These are phyloP conservation scores for Nibea coibor DNA, from an alignment of 2,113 vertebrate genomes.

Conservation along the genomic window DNA sequence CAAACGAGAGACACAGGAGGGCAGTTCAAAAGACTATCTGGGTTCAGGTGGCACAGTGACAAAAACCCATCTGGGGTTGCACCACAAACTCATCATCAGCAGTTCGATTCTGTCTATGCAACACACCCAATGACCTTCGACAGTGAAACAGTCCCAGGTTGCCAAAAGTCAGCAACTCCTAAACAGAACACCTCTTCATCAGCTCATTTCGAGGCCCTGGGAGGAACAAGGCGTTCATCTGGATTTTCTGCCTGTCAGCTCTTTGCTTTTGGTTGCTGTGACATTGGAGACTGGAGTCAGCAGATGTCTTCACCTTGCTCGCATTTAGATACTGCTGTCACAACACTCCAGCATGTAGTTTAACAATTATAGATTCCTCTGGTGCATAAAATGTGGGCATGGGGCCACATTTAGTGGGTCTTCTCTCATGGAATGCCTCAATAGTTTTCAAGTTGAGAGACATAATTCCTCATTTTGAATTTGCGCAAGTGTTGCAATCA, in stretches of 20 bases:
- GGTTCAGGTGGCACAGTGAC: conserved; percentile 41
- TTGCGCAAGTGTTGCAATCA: conserved; percentile 9
- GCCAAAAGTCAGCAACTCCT: conserved; percentile 76
- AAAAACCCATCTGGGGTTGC: conserved; percentile 37
- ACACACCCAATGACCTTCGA: conserved; percentile 70
- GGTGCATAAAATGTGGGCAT: neutral
- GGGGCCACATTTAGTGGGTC: neutral
- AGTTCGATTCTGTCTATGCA: conserved; percentile 67
- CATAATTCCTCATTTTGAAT: conserved; percentile 5
- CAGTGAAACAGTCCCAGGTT: conserved; percentile 52
- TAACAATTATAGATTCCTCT: conserved; percentile 51
- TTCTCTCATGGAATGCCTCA: neutral
- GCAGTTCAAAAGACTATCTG: conserved; percentile 15
- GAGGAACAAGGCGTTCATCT: conserved; percentile 65
- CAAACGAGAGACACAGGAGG: conserved; percentile 28
- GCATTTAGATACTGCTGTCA: conserved; percentile 52
- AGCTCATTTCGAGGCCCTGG: conserved; percentile 56
- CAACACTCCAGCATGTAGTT: conserved; percentile 33
- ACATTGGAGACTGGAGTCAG: conserved; percentile 73
- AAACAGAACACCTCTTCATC: conserved; percentile 61
- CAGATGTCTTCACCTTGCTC: conserved; percentile 67
- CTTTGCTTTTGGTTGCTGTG: conserved; percentile 53
- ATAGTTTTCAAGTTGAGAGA: neutral
- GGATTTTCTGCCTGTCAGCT: conserved; percentile 81
- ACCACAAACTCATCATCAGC: conserved; percentile 65